Evolutionary conservation across 1,140 invertebrate species (phyloP).

Genomic region (Sitophilus oryzae): DNA sequence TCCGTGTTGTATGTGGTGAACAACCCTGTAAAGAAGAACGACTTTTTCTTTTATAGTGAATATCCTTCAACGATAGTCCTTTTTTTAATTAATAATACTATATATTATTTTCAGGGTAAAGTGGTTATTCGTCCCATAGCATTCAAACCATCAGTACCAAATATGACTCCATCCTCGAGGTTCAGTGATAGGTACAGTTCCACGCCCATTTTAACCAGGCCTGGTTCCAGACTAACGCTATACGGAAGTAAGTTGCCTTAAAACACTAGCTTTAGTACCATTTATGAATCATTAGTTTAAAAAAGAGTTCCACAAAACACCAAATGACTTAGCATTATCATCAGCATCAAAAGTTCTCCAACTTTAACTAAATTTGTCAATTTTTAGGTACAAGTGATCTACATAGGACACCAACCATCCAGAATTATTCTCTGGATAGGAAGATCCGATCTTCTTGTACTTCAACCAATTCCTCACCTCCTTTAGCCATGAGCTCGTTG

Average conservation of each 20-base stretch:
- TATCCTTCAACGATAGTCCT: too few relatives aligned
- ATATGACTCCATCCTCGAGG: conserved; percentile 47
- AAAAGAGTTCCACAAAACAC: too few relatives aligned
- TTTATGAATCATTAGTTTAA: too few relatives aligned
- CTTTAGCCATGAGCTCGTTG: conserved; percentile 51
- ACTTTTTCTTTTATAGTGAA: too few relatives aligned
- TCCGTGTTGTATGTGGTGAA: too few relatives aligned
- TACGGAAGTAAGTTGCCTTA: conserved; percentile 62
- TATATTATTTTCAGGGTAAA: conserved; percentile 60
- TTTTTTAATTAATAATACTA: too few relatives aligned
- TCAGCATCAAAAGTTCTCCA: too few relatives aligned
- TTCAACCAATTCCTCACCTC: conserved; percentile 47
- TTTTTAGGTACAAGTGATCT: conserved; percentile 58
- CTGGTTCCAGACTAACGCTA: conserved; percentile 55
- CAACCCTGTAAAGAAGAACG: too few relatives aligned
- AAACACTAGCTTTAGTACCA: too few relatives aligned
- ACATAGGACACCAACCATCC: conserved; percentile 37
- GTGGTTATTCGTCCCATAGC: conserved; percentile 69
- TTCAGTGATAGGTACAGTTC: conserved; percentile 57
- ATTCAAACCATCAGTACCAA: conserved; percentile 54
- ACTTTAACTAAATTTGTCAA: too few relatives aligned
- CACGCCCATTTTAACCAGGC: conserved; percentile 56
- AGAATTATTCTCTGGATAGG: conserved; percentile 48
- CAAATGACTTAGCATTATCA: too few relatives aligned
- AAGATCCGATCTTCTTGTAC: conserved; percentile 48